Evolutionary conservation across 2,113 vertebrate species (phyloP).

Genomic region (Caloenas nicobarica): DNA sequence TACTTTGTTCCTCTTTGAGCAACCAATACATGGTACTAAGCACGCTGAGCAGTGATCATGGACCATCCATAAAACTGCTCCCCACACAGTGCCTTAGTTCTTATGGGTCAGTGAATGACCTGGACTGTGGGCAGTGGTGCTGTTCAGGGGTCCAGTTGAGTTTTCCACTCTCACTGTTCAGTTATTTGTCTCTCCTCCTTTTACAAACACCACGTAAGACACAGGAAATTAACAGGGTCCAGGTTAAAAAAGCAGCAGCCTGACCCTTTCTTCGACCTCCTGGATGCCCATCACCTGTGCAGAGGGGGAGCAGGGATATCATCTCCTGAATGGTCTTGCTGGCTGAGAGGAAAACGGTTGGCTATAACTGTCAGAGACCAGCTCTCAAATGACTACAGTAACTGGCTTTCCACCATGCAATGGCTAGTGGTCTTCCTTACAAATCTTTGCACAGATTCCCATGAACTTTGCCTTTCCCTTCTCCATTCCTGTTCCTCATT

Average conservation of each 20-base stretch:
- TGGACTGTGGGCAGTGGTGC: background rate
- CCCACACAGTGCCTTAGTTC: accelerated
- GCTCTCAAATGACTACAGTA: background rate
- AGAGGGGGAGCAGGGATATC: background rate
- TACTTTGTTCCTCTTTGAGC: background rate
- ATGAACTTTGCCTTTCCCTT: background rate
- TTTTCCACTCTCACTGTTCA: background rate
- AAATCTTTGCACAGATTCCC: background rate
- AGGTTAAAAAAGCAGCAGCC: background rate
- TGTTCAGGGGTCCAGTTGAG: background rate
- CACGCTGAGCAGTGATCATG: background rate
- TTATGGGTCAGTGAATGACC: background rate
- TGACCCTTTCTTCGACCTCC: background rate
- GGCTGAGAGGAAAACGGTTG: background rate
- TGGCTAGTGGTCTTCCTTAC: background rate
- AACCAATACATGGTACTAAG: background rate
- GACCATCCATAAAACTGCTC: background rate
- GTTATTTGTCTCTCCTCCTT: background rate
- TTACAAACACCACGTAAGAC: background rate
- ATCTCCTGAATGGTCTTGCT: background rate
- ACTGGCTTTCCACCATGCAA: background rate
- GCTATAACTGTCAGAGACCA: background rate
- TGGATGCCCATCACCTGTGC: background rate
- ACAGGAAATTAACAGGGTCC: background rate
- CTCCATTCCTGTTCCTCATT: background rate